Evolutionary conservation across 1,140 invertebrate species (phyloP), one percentile per base, ranked within the genome.

Genomic region (Tribolium madens): DNA sequence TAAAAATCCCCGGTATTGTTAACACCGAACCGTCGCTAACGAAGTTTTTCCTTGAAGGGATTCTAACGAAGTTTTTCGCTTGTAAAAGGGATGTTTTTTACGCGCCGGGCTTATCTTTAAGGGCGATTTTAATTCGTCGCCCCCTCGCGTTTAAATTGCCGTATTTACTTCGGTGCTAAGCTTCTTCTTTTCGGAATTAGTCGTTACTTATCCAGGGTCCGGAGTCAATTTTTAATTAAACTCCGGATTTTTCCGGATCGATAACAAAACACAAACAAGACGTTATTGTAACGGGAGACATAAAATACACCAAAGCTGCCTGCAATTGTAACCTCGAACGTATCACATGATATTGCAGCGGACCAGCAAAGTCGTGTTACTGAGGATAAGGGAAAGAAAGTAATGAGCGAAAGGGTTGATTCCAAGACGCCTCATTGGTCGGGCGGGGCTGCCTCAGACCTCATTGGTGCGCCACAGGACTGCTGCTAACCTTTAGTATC

Each of bases 101-200:
- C 83, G 79, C 84, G 77, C 79, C 78, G 48, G 80, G 82, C 84
- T 85, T 85, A 84, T 85, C 83, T 85, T 84, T 83, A 85, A 85
- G 81, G 83, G 84, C 84, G 83, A 84, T 82, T 85, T 84, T 85
- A 85, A 85, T 85, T 85, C 79, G 77, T 77, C 80, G 46, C 53
- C 57, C 72, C 68, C 50, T 15, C 36, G 13, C 73, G 53, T 57
- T 75, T 78, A 79, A 81, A 83, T 83, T 83, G 80, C 79, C 79
- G 77, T 81, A 81, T 83, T 81, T 81, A 83, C 79, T 79, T 57
- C 75, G 57, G 36, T 26, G 36, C 42, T 21, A 78, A 60, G 64
- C 68, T 70, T 33, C 60, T 36, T 50, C 68, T 42, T 64, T 75
- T 75, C 42, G 12, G 52, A 46, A 72, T 75, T 53, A 75, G 57